Conservation (phyloP, 2,113 vertebrate genomes). For the rat (Rattus norvegicus) region GRCr8 NC_086021.1:66667001-66667500, state of each 20-base stretch:
- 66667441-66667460: not conserved
- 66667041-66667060: not conserved
- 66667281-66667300: not conserved
- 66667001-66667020: not conserved
- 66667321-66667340: not conserved
- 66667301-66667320: not conserved
- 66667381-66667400: not conserved
- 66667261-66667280: conserved; percentile 49
- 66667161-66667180: not conserved
- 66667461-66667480: not conserved
- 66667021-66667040: not conserved
- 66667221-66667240: conserved; percentile 29
- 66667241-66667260: conserved; percentile 26
- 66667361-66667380: not conserved
- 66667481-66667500: conserved; percentile 36
- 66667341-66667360: not conserved
- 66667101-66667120: not conserved
- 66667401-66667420: not conserved
- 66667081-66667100: not conserved
- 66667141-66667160: not conserved
- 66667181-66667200: not conserved
- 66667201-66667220: not conserved
- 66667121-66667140: not conserved
- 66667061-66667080: not conserved
- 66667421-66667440: not conserved